phyloP scores from a whole-genome alignment of 2,113 vertebrate genomes.

The Capreolus pygargus region DNA sequence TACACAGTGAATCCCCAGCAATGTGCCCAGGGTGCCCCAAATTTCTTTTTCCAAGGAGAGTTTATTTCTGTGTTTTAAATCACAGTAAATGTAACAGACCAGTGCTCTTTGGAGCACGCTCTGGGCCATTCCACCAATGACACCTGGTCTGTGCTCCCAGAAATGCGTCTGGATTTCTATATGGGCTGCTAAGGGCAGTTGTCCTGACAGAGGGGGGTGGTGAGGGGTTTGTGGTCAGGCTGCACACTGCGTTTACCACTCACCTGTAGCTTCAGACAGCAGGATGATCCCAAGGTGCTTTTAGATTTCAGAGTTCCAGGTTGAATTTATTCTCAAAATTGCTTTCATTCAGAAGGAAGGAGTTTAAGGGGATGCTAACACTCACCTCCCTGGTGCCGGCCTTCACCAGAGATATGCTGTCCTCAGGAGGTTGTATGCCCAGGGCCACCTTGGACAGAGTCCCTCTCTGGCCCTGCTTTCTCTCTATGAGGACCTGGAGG shows the following conservation, averaged over 20 bases:
- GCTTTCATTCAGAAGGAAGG: neutral
- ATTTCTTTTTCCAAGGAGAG: neutral
- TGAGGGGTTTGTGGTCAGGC: neutral
- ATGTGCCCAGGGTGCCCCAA: fast-evolving
- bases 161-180: neutral
- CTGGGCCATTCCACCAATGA: neutral
- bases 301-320: neutral
- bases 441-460: neutral
- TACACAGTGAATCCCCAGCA: neutral
- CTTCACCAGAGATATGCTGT: neutral
- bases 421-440: neutral
- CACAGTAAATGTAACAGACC: neutral
- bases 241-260: neutral
- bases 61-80: neutral
- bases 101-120: neutral
- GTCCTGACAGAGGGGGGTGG: fast-evolving
- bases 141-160: neutral
- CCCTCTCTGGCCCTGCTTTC: neutral
- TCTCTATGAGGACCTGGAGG: neutral
- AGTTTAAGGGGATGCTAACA: neutral
- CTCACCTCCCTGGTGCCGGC: neutral
- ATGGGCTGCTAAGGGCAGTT: neutral
- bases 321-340: neutral
- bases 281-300: neutral
- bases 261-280: neutral